Evolutionary conservation across 2,797 vertebrate genomes (phyloP), one percentile per base, ranked within the genome.

Genomic region (Lagodon rhomboides): DNA sequence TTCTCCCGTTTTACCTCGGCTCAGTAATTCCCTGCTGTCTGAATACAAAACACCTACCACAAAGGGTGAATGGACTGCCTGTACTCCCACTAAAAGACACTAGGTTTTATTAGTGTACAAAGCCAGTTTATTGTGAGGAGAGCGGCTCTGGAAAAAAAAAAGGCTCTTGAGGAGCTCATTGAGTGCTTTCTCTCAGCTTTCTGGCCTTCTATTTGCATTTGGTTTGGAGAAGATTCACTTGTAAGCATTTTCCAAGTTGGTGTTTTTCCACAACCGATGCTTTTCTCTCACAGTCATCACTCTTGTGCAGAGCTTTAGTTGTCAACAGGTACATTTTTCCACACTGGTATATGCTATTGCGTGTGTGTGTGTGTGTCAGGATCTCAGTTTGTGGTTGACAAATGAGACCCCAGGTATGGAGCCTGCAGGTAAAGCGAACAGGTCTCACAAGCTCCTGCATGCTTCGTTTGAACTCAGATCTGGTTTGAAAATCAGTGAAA

Each of bases 361-460:
- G 80, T 73, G 59, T 74, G 69, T 58, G 70, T 47, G 43, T 72
- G 41, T 43, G 60, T 59, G 56, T 78, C n/a, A 50, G 71, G 44
- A 53, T 78, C 60, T 66, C 12, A 79, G 51, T 80, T 62, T 56
- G 67, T 1, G 12, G 64, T 62, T 92, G 91, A 87, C 34, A 30
- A 91, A 85, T 78, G 83, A 86, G 77, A 84, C 88, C 87, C 85
- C 80, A 79, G 85, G 84, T 90, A 74, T 90, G 83, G 74, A 83
- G 82, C 89, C 87, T 88, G 91, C 86, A 88, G 88, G 89, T 87
- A 82, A 27, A 47, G 17, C 25, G n/a, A 75, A 67, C 79, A 25
- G 30, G 68, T 83, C 77, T 77, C 72, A 60, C 91, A 92, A 87
- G 87, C 83, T 86, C 46, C 63, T 85, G 71, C 89, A 82, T 78